Evolutionary conservation across 2,113 vertebrate species (phyloP).

Genomic region (Anarrhichthys ocellatus): DNA sequence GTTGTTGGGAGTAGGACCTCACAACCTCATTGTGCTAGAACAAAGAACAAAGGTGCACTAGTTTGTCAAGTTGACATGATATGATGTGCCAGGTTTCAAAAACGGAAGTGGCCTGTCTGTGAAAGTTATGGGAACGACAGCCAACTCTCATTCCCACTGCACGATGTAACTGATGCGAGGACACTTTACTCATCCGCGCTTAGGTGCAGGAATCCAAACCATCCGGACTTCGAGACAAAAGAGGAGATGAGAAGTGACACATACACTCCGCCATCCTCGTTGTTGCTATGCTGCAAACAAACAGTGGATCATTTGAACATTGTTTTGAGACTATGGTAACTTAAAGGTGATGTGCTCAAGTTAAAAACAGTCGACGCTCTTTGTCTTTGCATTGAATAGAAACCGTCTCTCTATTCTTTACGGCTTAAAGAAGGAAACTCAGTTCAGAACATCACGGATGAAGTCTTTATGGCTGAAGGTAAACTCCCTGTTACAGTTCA

Average conservation of each 20-base stretch:
- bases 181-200: background rate
- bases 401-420: slow-evolving; percentile 20
- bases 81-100: background rate
- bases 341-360: background rate
- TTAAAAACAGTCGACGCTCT: background rate
- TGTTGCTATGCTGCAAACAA: slow-evolving; percentile 67
- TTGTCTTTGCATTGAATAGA: slow-evolving; percentile 42
- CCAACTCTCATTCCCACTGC: slow-evolving; percentile 25
- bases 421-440: background rate
- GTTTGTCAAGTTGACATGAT: background rate
- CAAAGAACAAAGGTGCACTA: background rate
- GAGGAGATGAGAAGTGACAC: slow-evolving; percentile 27
- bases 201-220: slow-evolving; percentile 56
- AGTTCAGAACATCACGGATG: slow-evolving; percentile 16
- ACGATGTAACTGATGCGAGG: background rate
- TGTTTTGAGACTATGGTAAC: slow-evolving; percentile 46
- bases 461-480: background rate
- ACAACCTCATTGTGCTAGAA: background rate
- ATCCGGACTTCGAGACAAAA: slow-evolving; percentile 55
- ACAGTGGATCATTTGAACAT: slow-evolving; percentile 35
- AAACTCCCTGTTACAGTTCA: slow-evolving; percentile 2
- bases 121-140: slow-evolving; percentile 41
- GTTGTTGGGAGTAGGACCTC: background rate
- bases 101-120: background rate
- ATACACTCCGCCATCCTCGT: background rate